Evolutionary conservation across 2,888 invertebrate species (phyloP), one percentile per base, ranked within the genome.

Genomic region (Caenorhabditis drosophilae): DNA sequence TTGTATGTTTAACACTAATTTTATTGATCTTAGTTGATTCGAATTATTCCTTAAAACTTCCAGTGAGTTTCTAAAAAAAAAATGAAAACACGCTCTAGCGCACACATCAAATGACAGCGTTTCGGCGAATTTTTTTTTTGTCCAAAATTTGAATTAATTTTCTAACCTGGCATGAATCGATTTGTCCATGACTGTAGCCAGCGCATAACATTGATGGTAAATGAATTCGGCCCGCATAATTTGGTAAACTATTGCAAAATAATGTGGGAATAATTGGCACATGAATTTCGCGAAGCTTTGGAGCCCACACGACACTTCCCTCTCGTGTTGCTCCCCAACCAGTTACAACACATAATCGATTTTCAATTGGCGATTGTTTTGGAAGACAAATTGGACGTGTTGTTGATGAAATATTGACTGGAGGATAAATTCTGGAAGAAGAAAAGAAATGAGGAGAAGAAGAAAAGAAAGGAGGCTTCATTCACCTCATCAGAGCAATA

Each of bases 131-230:
- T n/a, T n/a, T n/a, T n/a, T n/a, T n/a, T n/a, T n/a, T n/a, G n/a
- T 31, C 31, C 12, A 31, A 31, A 12, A 31, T 31, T 31, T 31
- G 12, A 31, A 31, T 31, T 6, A 12, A 6, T 31, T 31, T 31
- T 9, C 31, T 18, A 53, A 77, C 78, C 64, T 75, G 78, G 58
- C 82, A 82, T 18, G 82, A 71, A 56, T 82, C 82, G 20, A 77
- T 54, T 15, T 70, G 61, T 15, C 81, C 82, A 26, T 67, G 59
- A 40, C 63, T 73, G 50, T 74, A 78, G 9, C 82, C 82, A n/a
- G 82, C 82, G 59, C 82, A 82, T 35, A 82, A 53, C 80, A 80
- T 83, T 27, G 81, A 73, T 22, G 73, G 69, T 18, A 68, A 18
- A 54, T 79, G 73, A n/a, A 82, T 53, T 2, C 70, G 61, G 34